phyloP scores from a whole-genome alignment of 1,140 invertebrate species.

The Lepidotrigona ventralis region DNA sequence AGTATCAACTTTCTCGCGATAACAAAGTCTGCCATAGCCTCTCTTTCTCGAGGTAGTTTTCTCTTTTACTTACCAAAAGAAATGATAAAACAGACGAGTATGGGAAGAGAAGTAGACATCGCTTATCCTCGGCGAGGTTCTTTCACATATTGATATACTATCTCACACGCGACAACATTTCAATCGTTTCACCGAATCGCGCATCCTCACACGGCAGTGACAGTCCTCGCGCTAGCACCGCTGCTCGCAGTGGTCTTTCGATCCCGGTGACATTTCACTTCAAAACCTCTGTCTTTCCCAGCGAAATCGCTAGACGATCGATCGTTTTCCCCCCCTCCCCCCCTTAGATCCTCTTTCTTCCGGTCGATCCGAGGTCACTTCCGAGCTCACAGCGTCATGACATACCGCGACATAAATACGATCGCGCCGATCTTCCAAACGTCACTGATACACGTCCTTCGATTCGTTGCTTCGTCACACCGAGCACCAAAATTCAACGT shows the following conservation, averaged over 20 bases:
- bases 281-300: constrained; percentile 1
- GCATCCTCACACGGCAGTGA: background rate
- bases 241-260: background rate
- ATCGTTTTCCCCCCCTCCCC: background rate
- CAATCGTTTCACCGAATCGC: constrained; percentile 32
- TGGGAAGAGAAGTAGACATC: constrained; percentile 74
- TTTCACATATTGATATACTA: constrained; percentile 70
- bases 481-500: background rate
- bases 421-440: no score
- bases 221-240: background rate
- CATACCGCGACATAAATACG: background rate
- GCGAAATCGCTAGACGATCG: background rate
- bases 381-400: background rate
- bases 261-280: constrained; percentile 33
- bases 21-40: background rate
- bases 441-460: background rate
- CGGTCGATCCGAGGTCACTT: no score
- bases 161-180: constrained; percentile 56
- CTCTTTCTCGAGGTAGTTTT: background rate
- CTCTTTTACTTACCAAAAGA: constrained; percentile 73
- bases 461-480: background rate
- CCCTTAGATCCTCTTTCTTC: background rate
- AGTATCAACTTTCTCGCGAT: no score
- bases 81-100: constrained; percentile 74
- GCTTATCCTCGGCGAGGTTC: constrained; percentile 67